Base-by-base conservation (phyloP, 2,888 invertebrate genomes). In the Mesoligia furuncula region DNA sequence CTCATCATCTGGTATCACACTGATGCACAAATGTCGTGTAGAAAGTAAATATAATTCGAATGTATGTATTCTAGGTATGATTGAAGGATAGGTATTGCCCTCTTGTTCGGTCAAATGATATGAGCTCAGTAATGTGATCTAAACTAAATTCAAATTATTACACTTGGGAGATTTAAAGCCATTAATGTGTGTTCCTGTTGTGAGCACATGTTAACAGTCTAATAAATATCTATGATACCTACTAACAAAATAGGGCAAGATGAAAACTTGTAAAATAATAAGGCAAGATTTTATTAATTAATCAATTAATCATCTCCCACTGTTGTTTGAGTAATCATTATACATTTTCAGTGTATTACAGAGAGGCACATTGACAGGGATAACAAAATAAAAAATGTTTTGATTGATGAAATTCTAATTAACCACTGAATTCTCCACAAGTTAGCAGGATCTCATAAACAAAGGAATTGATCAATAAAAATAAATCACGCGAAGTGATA, bases 321-420 rank as follows among this genome's bases (percentile, higher is more conserved):
- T 94, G 94, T 93, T 94, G 94, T 93, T 94, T 94, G 94, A 94
- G 91, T 92, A 93, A 93, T 91, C 91, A 89, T 89, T 93, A 93
- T 94, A 96, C 94, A 95, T 94, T 93, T 93, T 90, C 93, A 93
- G 92, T 93, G 93, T 93, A 93, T 92, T 95, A 95, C 94, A 95
- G 92, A 95, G 92, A 95, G 95, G 95, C 95, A 95, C 93, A 95
- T 93, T 91, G 93, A 94, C 92, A 94, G 95, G 96, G 96, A 95
- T 95, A 96, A 95, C 96, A 96, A 96, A 96, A 96, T 96, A 96
- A 96, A 96, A 96, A 96, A 95, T 94, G 95, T 95, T 94, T 93
- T 93, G 94, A 95, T 96, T 95, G 93, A 94, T 94, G 95, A 95
- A 95, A 94, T 90, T 96, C 95, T 95, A 96, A 96, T 96, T 95